phyloP scores from a whole-genome alignment of 2,797 vertebrate species.

The Lateolabrax maculatus region DNA sequence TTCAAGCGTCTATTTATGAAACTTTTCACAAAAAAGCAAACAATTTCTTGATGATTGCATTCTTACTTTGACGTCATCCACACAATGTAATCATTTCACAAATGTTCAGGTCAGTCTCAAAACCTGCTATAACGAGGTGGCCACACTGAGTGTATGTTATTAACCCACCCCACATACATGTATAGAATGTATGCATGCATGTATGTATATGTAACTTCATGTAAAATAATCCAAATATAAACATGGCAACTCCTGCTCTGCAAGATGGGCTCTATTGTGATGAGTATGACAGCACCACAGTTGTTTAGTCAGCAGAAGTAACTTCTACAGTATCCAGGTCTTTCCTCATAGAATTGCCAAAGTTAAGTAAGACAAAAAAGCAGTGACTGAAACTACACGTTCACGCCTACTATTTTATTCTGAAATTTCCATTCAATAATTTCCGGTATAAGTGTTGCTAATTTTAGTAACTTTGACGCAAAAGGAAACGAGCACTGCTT shows the following conservation, averaged over 20 bases:
- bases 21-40: too few relatives aligned
- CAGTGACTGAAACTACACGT: not conserved
- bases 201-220: not conserved
- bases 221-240: not conserved
- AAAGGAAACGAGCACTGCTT: not conserved
- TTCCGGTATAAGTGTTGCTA: not conserved
- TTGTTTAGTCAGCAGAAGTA: not conserved
- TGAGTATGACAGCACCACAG: not conserved
- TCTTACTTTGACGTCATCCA: not conserved
- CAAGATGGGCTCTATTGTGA: not conserved
- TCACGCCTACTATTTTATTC: conserved; percentile 5
- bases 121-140: not conserved
- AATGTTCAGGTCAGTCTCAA: not conserved
- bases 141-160: not conserved
- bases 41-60: not conserved
- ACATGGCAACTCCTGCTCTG: not conserved
- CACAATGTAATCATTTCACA: not conserved
- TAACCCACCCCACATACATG: not conserved
- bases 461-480: not conserved
- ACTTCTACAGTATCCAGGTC: not conserved
- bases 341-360: not conserved
- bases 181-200: too few relatives aligned
- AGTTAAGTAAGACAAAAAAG: not conserved
- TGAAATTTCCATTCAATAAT: not conserved
- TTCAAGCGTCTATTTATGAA: not conserved